These are phyloP conservation scores for Drosophila mimica DNA, from an alignment of 2,888 invertebrate genomes.

Conservation along the genomic window DNA sequence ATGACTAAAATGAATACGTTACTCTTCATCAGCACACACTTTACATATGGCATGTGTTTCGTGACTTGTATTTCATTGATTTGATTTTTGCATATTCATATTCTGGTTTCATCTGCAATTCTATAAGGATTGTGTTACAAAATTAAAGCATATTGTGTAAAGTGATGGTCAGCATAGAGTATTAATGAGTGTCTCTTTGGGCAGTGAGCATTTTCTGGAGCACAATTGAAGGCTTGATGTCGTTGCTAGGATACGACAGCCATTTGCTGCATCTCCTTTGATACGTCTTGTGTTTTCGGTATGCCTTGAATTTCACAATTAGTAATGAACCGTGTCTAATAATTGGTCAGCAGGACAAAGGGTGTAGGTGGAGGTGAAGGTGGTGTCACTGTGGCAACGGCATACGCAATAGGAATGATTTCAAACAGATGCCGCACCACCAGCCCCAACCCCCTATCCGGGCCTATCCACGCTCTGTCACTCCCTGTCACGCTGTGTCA, in stretches of 20 bases:
- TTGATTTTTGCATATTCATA: not conserved
- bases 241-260: slow-evolving; percentile 27
- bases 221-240: not conserved
- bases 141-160: not conserved
- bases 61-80: not conserved
- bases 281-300: slow-evolving; percentile 7
- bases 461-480: no score
- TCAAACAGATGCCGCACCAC: not conserved
- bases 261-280: slow-evolving; percentile 27
- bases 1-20: not conserved
- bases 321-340: slow-evolving; percentile 42
- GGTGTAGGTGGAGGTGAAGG: not conserved
- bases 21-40: not conserved
- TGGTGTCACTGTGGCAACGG: slow-evolving; percentile 7
- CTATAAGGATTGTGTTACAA: not conserved
- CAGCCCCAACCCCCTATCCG: no score
- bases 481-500: no score
- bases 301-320: slow-evolving; percentile 23
- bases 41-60: no score
- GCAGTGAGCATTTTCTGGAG: not conserved
- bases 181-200: not conserved
- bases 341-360: not conserved
- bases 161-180: not conserved
- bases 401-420: not conserved
- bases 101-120: not conserved